These are phyloP conservation scores for Caenorhabditis sp. DNA, from an alignment of 2,888 invertebrate genomes.

Conservation along the genomic window DNA sequence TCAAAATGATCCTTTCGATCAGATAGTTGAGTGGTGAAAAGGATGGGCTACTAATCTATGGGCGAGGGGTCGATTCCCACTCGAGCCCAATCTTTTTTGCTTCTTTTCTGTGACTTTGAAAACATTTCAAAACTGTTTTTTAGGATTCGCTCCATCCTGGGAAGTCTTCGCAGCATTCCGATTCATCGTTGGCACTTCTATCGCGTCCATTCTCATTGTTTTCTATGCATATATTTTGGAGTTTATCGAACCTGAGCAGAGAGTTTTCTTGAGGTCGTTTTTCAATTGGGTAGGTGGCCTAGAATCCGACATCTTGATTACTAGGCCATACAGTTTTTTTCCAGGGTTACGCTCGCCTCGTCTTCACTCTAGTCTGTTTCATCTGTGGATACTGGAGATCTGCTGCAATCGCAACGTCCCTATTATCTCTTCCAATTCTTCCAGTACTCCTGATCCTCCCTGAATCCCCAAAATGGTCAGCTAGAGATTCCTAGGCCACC, in stretches of 20 bases:
- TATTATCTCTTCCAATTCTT: conserved; percentile 62
- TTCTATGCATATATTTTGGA: conserved; percentile 74
- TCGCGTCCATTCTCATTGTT: conserved; percentile 71
- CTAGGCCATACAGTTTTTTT: conserved; percentile 20
- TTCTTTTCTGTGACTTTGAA: not conserved
- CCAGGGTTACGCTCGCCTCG: conserved; percentile 73
- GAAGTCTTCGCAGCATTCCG: conserved; percentile 67
- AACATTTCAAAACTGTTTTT: conserved; percentile 1
- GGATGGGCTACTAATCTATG: not conserved
- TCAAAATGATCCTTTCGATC: no score
- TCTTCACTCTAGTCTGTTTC: conserved; percentile 73
- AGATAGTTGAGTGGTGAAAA: not conserved
- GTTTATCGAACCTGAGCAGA: conserved; percentile 70
- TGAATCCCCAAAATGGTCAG: conserved; percentile 72
- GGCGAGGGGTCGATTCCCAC: not conserved
- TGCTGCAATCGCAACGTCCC: conserved; percentile 66
- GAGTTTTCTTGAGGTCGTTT: conserved; percentile 72
- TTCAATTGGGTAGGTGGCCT: conserved; percentile 70
- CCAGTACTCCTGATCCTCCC: conserved; percentile 65
- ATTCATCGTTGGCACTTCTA: conserved; percentile 69
- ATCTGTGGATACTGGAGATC: conserved; percentile 70
- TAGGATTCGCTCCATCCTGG: conserved; percentile 73
- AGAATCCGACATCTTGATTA: not conserved
- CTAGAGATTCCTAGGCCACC: not conserved
- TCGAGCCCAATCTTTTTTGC: not conserved